Evolutionary conservation across 2,797 vertebrate species (phyloP).

Genomic region (Acrocephalus scirpaceus): DNA sequence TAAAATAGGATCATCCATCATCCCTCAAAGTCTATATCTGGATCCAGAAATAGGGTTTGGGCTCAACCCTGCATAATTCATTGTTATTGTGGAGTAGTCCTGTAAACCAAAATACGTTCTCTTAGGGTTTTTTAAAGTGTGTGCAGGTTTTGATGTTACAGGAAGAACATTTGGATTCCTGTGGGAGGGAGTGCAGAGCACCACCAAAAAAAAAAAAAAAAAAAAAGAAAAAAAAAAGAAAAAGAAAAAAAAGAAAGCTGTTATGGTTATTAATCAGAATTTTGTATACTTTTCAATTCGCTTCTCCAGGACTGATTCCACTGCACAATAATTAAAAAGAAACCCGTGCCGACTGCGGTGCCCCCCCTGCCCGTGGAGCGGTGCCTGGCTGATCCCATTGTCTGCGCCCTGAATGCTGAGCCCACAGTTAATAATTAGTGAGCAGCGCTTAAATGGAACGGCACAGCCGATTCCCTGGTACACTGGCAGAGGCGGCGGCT

Average conservation of each 20-base stretch:
- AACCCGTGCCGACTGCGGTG: neutral
- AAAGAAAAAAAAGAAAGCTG: fast-evolving
- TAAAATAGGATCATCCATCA: neutral
- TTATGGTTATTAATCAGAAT: conserved; percentile 38
- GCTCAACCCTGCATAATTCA: neutral
- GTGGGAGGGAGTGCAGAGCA: neutral
- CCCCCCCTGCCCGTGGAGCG: neutral
- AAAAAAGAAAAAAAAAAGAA: neutral
- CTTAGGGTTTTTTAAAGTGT: neutral
- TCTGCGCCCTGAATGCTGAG: conserved; percentile 57
- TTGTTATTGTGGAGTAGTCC: neutral
- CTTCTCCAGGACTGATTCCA: conserved; percentile 27
- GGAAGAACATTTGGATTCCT: neutral
- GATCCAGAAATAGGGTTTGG: neutral
- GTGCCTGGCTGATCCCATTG: conserved; percentile 67
- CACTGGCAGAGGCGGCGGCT: neutral
- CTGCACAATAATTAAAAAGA: conserved; percentile 41
- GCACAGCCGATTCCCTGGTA: conserved; percentile 12
- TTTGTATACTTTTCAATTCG: conserved; percentile 15
- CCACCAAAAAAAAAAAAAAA: neutral
- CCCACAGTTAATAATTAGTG: conserved; percentile 60
- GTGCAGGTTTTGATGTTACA: neutral
- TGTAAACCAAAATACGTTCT: neutral
- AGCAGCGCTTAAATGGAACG: conserved; percentile 40
- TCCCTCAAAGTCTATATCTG: neutral